phyloP scores from a whole-genome alignment of 2,113 vertebrate genomes.

The Corythoichthys haematopterus region DNA sequence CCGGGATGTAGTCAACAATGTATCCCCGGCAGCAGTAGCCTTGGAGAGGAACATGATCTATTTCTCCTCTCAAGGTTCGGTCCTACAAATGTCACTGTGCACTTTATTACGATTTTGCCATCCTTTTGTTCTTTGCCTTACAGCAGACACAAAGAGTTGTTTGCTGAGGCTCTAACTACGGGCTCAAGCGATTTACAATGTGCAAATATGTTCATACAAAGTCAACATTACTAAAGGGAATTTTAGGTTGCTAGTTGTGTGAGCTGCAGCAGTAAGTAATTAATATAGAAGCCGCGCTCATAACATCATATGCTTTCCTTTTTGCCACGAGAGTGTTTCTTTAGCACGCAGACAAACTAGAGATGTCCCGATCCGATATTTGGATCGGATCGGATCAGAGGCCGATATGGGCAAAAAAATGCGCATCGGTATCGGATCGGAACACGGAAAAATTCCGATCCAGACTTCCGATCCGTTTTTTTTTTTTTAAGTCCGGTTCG shows the following conservation, averaged over 20 bases:
- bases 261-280: background rate
- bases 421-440: too few relatives aligned
- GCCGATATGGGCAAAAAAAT: too few relatives aligned
- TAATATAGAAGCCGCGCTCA: constrained; percentile 17
- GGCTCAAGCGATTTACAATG: constrained; percentile 44
- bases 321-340: constrained; percentile 50
- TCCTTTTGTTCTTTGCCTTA: constrained; percentile 40
- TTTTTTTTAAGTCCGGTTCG: too few relatives aligned
- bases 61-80: constrained; percentile 21
- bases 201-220: constrained; percentile 62
- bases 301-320: background rate
- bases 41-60: constrained; percentile 21
- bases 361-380: too few relatives aligned
- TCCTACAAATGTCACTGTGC: constrained; percentile 30
- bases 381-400: too few relatives aligned
- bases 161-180: constrained; percentile 54
- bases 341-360: constrained; percentile 15
- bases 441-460: too few relatives aligned
- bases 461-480: too few relatives aligned
- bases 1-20: background rate
- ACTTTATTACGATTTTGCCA: constrained; percentile 42
- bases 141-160: constrained; percentile 43
- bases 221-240: constrained; percentile 32
- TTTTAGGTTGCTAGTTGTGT: constrained; percentile 41
- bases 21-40: constrained; percentile 25